These are phyloP conservation scores for Diachasmimorpha longicaudata DNA, from an alignment of 1,140 invertebrate species.

Conservation along the genomic window DNA sequence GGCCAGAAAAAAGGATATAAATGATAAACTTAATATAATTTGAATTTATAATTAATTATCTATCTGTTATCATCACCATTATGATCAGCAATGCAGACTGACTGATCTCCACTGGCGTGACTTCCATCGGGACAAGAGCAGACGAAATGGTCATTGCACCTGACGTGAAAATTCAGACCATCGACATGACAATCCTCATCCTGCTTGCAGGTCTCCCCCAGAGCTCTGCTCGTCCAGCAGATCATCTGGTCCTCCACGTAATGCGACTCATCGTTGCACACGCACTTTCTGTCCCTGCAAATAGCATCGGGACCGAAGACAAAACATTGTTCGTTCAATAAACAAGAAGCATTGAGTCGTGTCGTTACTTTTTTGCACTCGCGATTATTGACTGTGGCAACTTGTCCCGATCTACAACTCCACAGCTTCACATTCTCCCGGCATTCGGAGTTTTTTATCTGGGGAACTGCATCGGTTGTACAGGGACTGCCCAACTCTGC, in stretches of 20 bases:
- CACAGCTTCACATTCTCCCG: conserved; percentile 25
- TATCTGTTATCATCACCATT: conserved; percentile 23
- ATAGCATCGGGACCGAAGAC: conserved; percentile 40
- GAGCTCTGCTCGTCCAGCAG: conserved; percentile 41
- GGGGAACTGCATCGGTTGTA: background rate
- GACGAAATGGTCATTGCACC: conserved; percentile 11
- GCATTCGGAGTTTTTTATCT: conserved; percentile 34
- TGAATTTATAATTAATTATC: too few relatives aligned
- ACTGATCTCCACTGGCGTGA: conserved; percentile 12
- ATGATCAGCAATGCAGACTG: conserved; percentile 17
- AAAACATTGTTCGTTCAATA: conserved; percentile 34
- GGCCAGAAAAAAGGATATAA: too few relatives aligned
- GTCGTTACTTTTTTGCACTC: conserved; percentile 34
- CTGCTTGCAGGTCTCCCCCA: conserved; percentile 28
- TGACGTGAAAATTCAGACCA: background rate
- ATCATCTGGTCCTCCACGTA: conserved; percentile 36
- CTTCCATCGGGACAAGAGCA: conserved; percentile 36
- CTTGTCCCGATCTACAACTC: conserved; percentile 31
- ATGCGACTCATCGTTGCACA: conserved; percentile 38
- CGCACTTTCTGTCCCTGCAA: conserved; percentile 34
- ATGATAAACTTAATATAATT: too few relatives aligned
- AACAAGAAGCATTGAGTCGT: conserved; percentile 28
- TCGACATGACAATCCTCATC: conserved; percentile 36
- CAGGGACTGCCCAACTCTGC: conserved; percentile 44
- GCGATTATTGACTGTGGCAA: conserved; percentile 32